Percentiles rank a stretch among this genome's conserved stretches.
Evolutionary conservation across 2,113 vertebrate genomes (phyloP).

Genomic region (Dasypus novemcinctus): DNA sequence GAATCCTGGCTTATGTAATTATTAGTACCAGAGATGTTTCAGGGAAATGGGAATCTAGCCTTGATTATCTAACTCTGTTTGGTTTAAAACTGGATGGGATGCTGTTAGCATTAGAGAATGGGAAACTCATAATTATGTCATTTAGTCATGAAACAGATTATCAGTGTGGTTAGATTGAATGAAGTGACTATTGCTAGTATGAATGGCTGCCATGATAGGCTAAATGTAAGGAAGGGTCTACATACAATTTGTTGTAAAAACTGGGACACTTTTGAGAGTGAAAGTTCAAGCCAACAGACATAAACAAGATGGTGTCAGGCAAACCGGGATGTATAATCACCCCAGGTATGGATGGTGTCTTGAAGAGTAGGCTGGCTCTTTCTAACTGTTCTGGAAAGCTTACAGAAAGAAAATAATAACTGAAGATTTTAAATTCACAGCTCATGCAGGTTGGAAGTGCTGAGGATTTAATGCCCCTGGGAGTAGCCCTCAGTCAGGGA

Average conservation of each 20-base stretch:
- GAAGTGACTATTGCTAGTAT: not conserved
- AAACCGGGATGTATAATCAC: not conserved
- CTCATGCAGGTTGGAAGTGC: not conserved
- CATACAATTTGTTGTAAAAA: not conserved
- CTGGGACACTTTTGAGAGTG: not conserved
- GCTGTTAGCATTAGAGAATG: not conserved
- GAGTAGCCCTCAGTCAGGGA: not conserved
- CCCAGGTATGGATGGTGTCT: not conserved
- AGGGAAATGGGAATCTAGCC: not conserved
- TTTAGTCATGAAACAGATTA: not conserved
- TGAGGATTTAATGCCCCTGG: not conserved
- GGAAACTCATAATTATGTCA: not conserved
- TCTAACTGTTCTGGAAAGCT: not conserved
- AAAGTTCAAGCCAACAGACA: not conserved
- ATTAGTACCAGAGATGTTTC: not conserved
- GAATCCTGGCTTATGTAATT: not conserved
- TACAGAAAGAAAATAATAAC: not conserved
- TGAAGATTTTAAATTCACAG: not conserved
- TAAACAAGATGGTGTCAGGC: not conserved
- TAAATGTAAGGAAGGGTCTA: not conserved
- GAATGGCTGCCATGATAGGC: not conserved
- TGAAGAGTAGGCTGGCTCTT: not conserved
- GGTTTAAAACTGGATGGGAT: not conserved
- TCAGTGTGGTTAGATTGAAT: not conserved
- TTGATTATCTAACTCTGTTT: not conserved